A percentile compares a stretch with the other conserved stretches of the same genome.
These are phyloP conservation scores for Megathymus violae DNA, from an alignment of 1,140 invertebrate species.

Conservation along the genomic window DNA sequence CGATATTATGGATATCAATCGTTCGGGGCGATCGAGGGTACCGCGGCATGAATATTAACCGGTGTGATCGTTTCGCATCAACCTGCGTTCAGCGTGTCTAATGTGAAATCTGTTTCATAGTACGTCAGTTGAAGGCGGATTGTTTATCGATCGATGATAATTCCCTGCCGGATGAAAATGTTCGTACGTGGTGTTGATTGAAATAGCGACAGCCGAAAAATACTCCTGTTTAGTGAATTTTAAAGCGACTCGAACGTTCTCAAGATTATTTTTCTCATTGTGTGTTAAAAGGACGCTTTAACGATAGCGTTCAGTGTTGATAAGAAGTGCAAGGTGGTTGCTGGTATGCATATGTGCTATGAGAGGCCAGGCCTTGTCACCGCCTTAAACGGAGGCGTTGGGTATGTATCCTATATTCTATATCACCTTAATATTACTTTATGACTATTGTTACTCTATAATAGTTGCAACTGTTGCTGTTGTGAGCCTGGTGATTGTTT, in stretches of 20 bases:
- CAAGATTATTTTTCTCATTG: conserved; percentile 43
- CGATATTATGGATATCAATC: conserved; percentile 32
- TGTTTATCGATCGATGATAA: conserved; percentile 48
- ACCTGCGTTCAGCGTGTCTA: conserved; percentile 45
- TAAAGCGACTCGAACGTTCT: conserved; percentile 20
- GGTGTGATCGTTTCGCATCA: conserved; percentile 43
- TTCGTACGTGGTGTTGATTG: conserved; percentile 73
- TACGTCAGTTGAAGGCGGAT: conserved; percentile 34
- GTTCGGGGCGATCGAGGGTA: conserved; percentile 43
- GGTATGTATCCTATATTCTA: conserved; percentile 52
- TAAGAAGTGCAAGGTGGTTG: conserved; percentile 54
- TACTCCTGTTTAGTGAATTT: conserved; percentile 33
- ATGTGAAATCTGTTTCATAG: conserved; percentile 53
- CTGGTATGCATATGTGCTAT: conserved; percentile 81
- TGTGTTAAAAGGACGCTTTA: conserved; percentile 44
- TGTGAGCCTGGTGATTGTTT: too few species aligned
- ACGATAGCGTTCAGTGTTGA: conserved; percentile 63
- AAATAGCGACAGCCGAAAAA: conserved; percentile 32
- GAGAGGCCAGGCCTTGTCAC: conserved; percentile 72
- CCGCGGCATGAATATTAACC: conserved; percentile 42
- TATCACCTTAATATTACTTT: too few species aligned
- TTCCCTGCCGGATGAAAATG: conserved; percentile 59
- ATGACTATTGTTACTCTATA: too few species aligned
- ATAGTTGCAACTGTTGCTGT: too few species aligned
- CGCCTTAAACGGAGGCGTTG: conserved; percentile 73